Percentiles rank a stretch among this genome's conserved stretches.
These are phyloP conservation scores for Hypomecis punctinalis DNA, from an alignment of 2,888 invertebrate genomes.

Conservation along the genomic window DNA sequence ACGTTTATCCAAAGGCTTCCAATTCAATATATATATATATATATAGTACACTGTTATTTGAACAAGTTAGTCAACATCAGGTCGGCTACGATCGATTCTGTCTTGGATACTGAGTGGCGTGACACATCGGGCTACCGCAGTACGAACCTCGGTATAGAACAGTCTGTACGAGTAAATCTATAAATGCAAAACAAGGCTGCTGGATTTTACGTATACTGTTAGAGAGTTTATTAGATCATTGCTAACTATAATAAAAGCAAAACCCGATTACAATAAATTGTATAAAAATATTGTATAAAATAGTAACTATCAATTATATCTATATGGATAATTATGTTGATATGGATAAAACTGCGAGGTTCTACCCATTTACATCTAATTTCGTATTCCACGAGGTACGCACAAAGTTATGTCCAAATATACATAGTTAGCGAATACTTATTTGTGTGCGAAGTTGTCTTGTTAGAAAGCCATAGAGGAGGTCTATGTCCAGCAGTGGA, in stretches of 20 bases:
- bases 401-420: not conserved
- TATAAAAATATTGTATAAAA: no score
- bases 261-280: no score
- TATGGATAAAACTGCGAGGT: not conserved
- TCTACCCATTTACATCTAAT: not conserved
- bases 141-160: not conserved
- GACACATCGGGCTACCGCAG: not conserved
- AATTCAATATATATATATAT: not conserved
- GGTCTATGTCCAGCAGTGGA: no score
- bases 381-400: not conserved
- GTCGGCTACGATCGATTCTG: constrained; percentile 21
- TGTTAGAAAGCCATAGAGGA: no score
- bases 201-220: no score
- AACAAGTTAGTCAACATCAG: constrained; percentile 1
- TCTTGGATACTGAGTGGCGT: constrained; percentile 10
- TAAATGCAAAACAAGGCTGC: no score
- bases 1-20: not conserved
- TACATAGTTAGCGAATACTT: not conserved
- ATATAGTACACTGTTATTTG: not conserved
- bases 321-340: no score
- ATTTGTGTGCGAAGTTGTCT: no score
- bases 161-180: no score
- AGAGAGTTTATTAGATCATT: no score
- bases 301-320: no score
- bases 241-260: no score